Evolutionary conservation across 2,113 vertebrate species (phyloP).

Genomic region (Lates calcarifer): DNA sequence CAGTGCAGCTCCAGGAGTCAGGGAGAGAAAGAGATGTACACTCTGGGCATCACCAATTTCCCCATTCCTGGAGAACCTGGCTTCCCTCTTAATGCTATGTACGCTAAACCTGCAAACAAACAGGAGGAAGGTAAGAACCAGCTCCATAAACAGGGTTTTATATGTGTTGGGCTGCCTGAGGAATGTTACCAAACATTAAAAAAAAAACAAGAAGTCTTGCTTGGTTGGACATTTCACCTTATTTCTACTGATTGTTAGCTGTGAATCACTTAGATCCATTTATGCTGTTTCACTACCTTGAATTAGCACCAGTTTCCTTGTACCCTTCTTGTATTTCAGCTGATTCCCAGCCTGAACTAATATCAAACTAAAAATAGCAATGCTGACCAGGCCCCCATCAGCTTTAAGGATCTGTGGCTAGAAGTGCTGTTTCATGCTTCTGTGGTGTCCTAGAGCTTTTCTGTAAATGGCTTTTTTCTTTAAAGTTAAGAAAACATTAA

Average conservation of each 20-base stretch:
- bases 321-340: slow-evolving; percentile 15
- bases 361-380: slow-evolving; percentile 28
- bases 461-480: neutral
- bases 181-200: neutral
- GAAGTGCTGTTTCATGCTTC: slow-evolving; percentile 21
- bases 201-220: neutral
- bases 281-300: neutral
- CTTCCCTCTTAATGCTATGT: slow-evolving; percentile 98
- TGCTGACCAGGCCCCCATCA: slow-evolving; percentile 6
- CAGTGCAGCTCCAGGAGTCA: slow-evolving; percentile 97
- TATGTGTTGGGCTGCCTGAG: neutral
- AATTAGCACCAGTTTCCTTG: slow-evolving; percentile 5
- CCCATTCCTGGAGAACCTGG: slow-evolving; percentile 98
- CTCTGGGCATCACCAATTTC: slow-evolving; percentile 96
- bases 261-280: neutral
- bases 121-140: slow-evolving; percentile 84
- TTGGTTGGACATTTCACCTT: neutral
- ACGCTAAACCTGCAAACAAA: slow-evolving; percentile 84
- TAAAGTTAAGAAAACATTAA: neutral
- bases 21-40: slow-evolving; percentile 99
- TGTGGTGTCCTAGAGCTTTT: neutral
- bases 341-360: slow-evolving; percentile 11
- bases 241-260: neutral
- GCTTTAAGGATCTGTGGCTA: neutral
- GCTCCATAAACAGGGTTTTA: neutral